phyloP scores from a whole-genome alignment of 2,797 vertebrate species.

The Bufotes viridis region DNA sequence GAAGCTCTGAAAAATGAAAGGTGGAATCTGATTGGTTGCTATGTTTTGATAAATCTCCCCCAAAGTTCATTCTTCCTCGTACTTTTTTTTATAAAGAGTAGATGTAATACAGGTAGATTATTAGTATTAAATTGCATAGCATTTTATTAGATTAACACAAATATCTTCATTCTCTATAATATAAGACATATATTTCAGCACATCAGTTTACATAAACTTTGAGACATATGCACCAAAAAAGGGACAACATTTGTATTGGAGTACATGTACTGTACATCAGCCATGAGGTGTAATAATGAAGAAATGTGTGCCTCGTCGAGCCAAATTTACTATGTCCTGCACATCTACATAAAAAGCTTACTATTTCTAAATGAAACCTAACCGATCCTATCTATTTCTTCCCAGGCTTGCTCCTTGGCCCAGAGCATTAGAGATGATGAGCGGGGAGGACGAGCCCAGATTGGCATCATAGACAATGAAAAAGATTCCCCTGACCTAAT shows the following conservation, averaged over 20 bases:
- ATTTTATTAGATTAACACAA: no score
- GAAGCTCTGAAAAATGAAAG: no score
- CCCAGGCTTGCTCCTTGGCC: conserved; percentile 74
- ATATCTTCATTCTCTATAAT: no score
- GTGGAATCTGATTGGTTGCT: no score
- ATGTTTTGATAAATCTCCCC: no score
- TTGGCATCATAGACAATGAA: conserved; percentile 81
- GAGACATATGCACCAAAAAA: no score
- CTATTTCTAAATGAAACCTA: not conserved
- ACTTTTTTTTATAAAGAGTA: no score
- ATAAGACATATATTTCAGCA: no score
- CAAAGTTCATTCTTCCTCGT: no score
- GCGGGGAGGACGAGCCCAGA: conserved; percentile 84
- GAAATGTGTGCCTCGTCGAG: not conserved
- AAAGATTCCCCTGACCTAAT: conserved; percentile 81
- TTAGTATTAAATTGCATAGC: no score
- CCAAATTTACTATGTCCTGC: not conserved
- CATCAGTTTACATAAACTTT: no score
- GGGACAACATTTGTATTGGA: not conserved
- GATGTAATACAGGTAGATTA: no score
- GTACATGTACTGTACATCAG: not conserved
- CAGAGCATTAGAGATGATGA: conserved; percentile 89
- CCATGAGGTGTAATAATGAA: not conserved
- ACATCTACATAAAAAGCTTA: not conserved
- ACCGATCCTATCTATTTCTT: not conserved